Conservation (phyloP, 2,888 invertebrate species). For the Coleophora flavipennella region DNA sequence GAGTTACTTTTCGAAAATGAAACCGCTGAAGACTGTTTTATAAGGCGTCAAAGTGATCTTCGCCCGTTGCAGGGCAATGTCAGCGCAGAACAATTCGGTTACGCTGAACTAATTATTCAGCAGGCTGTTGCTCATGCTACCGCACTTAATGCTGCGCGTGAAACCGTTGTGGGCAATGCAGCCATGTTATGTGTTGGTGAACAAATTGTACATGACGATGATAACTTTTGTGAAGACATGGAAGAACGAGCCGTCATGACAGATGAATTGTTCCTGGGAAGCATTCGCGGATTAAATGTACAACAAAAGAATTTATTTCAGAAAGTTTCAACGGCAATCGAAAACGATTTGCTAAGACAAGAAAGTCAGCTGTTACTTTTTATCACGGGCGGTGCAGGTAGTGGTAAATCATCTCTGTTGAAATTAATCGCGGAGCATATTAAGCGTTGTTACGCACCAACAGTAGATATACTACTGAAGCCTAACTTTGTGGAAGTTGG, state of each 20-base stretch:
- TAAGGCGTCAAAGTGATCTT: slow-evolving; percentile 16
- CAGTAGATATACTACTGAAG: slow-evolving; percentile 13
- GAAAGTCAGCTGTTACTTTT: slow-evolving; percentile 18
- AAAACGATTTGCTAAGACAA: slow-evolving; percentile 8
- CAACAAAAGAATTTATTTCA: too few species aligned
- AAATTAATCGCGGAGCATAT: slow-evolving; percentile 24
- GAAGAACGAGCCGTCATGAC: slow-evolving; percentile 11
- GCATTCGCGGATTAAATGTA: slow-evolving; percentile 14
- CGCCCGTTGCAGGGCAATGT: slow-evolving; percentile 14
- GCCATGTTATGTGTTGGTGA: slow-evolving; percentile 8
- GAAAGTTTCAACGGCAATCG: slow-evolving; percentile 7
- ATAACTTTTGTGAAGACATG: slow-evolving; percentile 12
- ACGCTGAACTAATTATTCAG: slow-evolving; percentile 21
- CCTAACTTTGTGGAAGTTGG: slow-evolving; percentile 18
- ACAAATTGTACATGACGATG: slow-evolving; percentile 10
- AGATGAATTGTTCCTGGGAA: slow-evolving; percentile 12
- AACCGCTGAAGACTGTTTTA: slow-evolving; percentile 18
- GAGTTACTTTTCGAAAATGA: slow-evolving; percentile 16
- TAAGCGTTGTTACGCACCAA: slow-evolving; percentile 16
- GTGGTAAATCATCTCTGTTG: slow-evolving; percentile 20
- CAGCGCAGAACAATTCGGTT: slow-evolving; percentile 15
- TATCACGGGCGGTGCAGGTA: slow-evolving; percentile 25
- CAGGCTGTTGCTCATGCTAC: slow-evolving; percentile 17
- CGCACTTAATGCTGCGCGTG: slow-evolving; percentile 14
- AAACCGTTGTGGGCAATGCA: slow-evolving; percentile 7